Evolutionary conservation across 2,797 vertebrate species (phyloP).

Genomic region (Molossus alvarezi): DNA sequence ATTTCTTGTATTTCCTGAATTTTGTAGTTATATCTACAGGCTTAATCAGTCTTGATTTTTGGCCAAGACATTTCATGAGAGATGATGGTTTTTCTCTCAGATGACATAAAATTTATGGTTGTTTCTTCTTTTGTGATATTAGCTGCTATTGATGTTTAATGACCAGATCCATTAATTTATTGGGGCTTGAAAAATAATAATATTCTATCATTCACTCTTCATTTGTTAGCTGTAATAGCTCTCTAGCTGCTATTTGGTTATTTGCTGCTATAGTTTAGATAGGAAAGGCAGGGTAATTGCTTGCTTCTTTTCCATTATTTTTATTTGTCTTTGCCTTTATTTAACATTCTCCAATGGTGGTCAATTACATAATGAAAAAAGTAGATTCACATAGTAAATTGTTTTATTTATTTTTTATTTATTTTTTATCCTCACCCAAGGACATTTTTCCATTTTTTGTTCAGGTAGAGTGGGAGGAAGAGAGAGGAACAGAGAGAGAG

Average conservation of each 20-base stretch:
- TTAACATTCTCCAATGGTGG: background rate
- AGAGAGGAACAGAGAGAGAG: too few relatives aligned
- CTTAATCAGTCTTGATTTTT: background rate
- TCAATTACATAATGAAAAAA: background rate
- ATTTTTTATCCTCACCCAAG: too few relatives aligned
- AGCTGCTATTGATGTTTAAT: background rate
- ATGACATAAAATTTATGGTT: background rate
- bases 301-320: background rate
- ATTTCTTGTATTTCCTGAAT: conserved; percentile 16
- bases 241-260: background rate
- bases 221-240: background rate
- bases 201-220: background rate
- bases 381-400: background rate
- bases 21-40: background rate
- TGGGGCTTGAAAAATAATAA: background rate
- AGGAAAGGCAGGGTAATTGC: background rate
- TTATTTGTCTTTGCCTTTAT: background rate
- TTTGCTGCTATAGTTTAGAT: background rate
- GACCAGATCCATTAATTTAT: background rate
- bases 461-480: too few relatives aligned
- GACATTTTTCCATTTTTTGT: too few relatives aligned
- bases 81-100: background rate
- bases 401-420: background rate
- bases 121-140: background rate
- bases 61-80: background rate